Base-by-base conservation (phyloP, 2,888 invertebrate species). In the Stenotaenia linearis region DNA sequence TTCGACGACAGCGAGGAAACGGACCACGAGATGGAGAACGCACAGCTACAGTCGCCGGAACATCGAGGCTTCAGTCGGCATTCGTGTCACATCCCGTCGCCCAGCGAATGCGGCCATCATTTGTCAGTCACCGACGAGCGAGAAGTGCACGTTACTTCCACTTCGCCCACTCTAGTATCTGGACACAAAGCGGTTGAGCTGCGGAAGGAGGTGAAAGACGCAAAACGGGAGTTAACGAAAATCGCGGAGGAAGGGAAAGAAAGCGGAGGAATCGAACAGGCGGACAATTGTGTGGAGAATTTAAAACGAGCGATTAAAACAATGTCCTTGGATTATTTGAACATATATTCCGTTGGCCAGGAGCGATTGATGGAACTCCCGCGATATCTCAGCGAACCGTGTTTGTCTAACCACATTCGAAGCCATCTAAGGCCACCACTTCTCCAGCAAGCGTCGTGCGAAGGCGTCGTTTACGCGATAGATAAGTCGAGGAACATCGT, bases 1-100 rank as follows among this genome's bases (percentile, higher is more conserved):
- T 97, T 97, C 85, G 96, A 96, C 84, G 96, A 97, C 85, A 96
- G 96, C 0, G 96, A 97, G 83, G 95, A 95, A 76, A 95, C 95
- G 0, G 96, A 96, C 85, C 95, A 96, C 86, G 96, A 96, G 86
- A 95, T 95, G 94, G 95, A 94, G 84, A 94, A 93, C 82, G 95
- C 95, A 83, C 90, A 91, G 83, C 88, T 88, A 79, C 88, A 88
- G 86, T 88, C 88, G 82, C 90, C 90, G 1, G 90, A 90, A 82
- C 90, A 90, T 84, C 80, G 81, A 12, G 61, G 69, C 61, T 35
- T 78, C 32, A 78, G 78, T 75, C 75, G 75, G 40, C 61, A 74
- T 79, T 56, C 76, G 21, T 74, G 79, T 37, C 61, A 79, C 80
- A 45, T 78, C 78, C 69, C 81, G 40, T 61, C 80, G 75, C 74